phyloP scores from a whole-genome alignment of 2,888 invertebrate species.

The Trypoxylon attenuatum region DNA sequence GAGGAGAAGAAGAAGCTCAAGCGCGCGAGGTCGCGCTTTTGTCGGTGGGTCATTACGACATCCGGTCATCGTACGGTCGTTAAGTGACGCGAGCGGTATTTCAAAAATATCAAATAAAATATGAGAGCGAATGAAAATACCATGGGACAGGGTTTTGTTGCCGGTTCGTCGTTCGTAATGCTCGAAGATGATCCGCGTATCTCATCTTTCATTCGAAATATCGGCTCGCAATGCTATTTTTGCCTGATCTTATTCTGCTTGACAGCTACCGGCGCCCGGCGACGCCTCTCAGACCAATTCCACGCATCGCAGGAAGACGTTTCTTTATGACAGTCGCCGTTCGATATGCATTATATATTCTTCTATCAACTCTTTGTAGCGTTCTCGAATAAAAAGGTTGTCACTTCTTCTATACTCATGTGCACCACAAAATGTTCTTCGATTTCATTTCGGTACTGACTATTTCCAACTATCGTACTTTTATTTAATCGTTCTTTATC shows the following conservation, averaged over 20 bases:
- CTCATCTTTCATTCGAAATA: conserved; percentile 32
- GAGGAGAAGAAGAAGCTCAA: background rate
- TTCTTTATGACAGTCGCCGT: background rate
- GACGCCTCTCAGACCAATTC: background rate
- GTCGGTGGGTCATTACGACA: conserved; percentile 64
- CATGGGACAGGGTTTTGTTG: conserved; percentile 16
- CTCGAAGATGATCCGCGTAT: conserved; percentile 31
- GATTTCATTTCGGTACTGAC: too few species aligned
- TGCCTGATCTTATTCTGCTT: conserved; percentile 21
- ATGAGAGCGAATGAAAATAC: conserved; percentile 42
- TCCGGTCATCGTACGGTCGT: conserved; percentile 58
- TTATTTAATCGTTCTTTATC: too few species aligned
- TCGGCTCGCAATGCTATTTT: conserved; percentile 36
- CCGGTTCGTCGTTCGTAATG: conserved; percentile 29
- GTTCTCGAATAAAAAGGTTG: too few species aligned
- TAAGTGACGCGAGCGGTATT: conserved; percentile 47
- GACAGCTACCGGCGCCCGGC: conserved; percentile 11
- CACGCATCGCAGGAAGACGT: background rate
- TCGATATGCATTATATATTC: background rate
- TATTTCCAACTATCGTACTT: too few species aligned
- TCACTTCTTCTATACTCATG: background rate
- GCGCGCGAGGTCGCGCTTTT: conserved; percentile 46
- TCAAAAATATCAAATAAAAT: conserved; percentile 57
- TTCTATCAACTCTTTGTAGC: background rate
- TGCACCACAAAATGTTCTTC: too few species aligned